Percentiles rank a stretch among this genome's conserved stretches.
phyloP scores from a whole-genome alignment of 2,888 invertebrate genomes.

The Hoplodrina blanda region DNA sequence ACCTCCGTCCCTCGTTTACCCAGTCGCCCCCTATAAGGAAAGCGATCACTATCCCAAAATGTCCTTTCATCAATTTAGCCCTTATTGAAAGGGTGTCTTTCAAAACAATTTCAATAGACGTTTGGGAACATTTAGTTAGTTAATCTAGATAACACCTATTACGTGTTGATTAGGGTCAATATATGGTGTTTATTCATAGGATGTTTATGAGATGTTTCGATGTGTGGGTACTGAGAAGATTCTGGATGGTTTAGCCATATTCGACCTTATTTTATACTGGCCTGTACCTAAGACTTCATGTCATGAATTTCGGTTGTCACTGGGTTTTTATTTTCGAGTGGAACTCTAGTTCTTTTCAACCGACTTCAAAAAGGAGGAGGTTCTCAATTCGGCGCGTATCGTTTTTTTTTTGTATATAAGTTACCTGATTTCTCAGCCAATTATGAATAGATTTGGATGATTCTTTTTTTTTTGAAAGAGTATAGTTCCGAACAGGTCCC shows the following conservation, averaged over 20 bases:
- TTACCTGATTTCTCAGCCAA: no score
- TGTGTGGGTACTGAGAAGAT: not conserved
- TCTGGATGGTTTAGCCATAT: no score
- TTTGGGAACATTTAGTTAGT: slow-evolving; percentile 33
- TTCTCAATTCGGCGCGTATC: no score
- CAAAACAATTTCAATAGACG: slow-evolving; percentile 38
- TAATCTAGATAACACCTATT: slow-evolving; percentile 37
- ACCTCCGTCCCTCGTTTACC: not conserved
- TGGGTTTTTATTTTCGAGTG: no score
- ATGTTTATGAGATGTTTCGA: slow-evolving; percentile 1
- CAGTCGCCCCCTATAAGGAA: slow-evolving; percentile 2
- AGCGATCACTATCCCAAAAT: slow-evolving; percentile 36
- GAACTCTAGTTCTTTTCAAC: no score
- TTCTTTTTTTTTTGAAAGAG: no score
- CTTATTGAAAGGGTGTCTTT: slow-evolving; percentile 43
- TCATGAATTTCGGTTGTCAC: no score
- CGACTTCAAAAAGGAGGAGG: no score
- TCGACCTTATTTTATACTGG: not conserved
- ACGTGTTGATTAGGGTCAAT: slow-evolving; percentile 40
- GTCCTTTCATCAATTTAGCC: slow-evolving; percentile 58
- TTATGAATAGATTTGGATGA: no score
- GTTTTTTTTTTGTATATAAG: no score
- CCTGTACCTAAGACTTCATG: no score
- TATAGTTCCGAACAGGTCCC: no score
- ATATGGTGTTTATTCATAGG: not conserved